Evolutionary conservation across 2,797 vertebrate genomes (phyloP).

Genomic region (Sebastolobus alascanus): DNA sequence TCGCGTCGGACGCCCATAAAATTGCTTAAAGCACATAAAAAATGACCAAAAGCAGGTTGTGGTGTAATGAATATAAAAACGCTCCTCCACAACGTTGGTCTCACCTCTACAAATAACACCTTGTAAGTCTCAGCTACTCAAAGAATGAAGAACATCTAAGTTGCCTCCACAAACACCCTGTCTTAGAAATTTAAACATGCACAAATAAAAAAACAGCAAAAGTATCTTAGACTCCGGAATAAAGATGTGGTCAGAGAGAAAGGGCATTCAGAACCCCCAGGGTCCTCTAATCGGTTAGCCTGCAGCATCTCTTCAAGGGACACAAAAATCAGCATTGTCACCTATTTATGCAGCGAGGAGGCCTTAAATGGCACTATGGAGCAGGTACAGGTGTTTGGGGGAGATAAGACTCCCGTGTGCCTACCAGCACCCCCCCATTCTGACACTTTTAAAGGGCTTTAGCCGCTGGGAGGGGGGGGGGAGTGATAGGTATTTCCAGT

Average conservation of each 20-base stretch:
- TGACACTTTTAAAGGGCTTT: conserved; percentile 63
- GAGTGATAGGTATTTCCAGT: conserved; percentile 65
- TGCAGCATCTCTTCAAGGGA: conserved; percentile 70
- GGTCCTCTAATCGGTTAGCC: conserved; percentile 43
- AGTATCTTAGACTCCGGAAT: conserved; percentile 15
- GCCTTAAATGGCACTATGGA: conserved; percentile 72
- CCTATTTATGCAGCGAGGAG: conserved; percentile 76
- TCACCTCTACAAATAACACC: neutral
- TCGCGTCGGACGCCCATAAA: neutral
- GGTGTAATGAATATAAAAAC: neutral
- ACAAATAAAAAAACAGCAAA: neutral
- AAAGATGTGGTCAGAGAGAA: conserved; percentile 24
- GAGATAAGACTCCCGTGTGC: conserved; percentile 69
- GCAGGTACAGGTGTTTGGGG: conserved; percentile 73
- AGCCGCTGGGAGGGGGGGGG: conserved; percentile 34
- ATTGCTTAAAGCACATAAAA: neutral
- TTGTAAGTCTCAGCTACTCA: neutral
- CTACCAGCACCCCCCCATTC: conserved; percentile 37
- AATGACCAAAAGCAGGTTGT: neutral
- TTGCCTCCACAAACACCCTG: neutral
- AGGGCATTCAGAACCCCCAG: conserved; percentile 29
- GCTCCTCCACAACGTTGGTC: neutral
- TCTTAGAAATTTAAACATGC: neutral
- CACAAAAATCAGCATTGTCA: conserved; percentile 82
- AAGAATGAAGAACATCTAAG: neutral